Evolutionary conservation across 2,888 invertebrate genomes (phyloP).

Genomic region (Diabrotica balteata): DNA sequence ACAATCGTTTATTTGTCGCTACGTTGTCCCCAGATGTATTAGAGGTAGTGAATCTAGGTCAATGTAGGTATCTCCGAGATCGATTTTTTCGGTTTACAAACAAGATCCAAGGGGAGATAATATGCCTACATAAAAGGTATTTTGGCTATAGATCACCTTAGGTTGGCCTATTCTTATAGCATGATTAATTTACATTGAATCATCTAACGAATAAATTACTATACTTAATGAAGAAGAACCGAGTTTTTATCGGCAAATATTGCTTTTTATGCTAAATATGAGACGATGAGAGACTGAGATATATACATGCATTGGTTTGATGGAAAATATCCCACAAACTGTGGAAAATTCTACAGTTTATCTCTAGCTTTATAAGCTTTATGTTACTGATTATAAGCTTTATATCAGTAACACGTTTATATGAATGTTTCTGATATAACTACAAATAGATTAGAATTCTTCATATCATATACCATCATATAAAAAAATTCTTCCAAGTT

Average conservation of each 20-base stretch:
- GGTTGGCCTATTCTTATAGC: conserved; percentile 24
- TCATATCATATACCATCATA: no score
- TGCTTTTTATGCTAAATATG: conserved; percentile 6
- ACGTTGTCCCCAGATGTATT: conserved; percentile 9
- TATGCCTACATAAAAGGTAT: conserved; percentile 16
- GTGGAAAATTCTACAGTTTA: no score
- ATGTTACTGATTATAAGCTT: no score
- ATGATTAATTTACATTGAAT: conserved; percentile 9
- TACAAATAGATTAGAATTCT: no score
- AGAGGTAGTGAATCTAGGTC: conserved; percentile 15
- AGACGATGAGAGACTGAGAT: conserved; percentile 6
- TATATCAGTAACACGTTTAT: no score
- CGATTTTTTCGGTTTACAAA: conserved; percentile 13
- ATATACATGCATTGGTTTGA: conserved; percentile 13
- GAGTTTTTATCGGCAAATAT: conserved; percentile 2
- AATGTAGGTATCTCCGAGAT: conserved; percentile 10
- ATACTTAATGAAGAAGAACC: background rate
- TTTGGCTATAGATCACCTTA: conserved; percentile 22
- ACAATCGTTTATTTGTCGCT: conserved; percentile 10
- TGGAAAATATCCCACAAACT: background rate
- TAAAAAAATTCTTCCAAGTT: no score
- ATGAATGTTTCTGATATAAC: no score
- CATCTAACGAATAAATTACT: background rate
- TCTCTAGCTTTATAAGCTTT: no score
- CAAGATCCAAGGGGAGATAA: conserved; percentile 16